These are phyloP conservation scores for Oreamnos americanus DNA, from an alignment of 2,113 vertebrate genomes.

Conservation along the genomic window DNA sequence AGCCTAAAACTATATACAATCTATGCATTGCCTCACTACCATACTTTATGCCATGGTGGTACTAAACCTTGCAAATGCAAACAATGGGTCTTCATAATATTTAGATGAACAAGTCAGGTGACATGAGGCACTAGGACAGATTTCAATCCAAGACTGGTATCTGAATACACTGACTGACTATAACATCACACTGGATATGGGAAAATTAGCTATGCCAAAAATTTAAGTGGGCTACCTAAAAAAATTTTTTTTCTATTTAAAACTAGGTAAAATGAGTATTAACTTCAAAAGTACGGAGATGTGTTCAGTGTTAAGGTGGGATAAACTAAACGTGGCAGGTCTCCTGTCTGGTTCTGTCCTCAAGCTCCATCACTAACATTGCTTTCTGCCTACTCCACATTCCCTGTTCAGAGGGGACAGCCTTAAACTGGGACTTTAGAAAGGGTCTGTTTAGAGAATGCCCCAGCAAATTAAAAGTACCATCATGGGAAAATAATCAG, in stretches of 20 bases:
- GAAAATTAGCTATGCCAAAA: slow-evolving; percentile 22
- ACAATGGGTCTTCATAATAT: background rate
- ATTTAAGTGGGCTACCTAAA: background rate
- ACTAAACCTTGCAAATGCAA: background rate
- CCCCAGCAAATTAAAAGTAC: background rate
- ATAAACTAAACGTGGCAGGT: background rate
- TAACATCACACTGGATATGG: background rate
- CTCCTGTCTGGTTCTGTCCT: background rate
- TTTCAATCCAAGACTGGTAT: background rate
- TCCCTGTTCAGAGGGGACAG: background rate
- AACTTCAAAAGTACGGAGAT: slow-evolving; percentile 31
- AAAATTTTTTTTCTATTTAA: background rate
- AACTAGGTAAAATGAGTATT: slow-evolving; percentile 33
- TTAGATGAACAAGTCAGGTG: background rate
- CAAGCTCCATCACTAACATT: background rate
- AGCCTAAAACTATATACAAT: background rate
- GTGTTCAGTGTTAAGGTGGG: background rate
- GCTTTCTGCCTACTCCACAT: background rate
- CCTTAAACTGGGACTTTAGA: background rate
- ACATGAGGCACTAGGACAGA: background rate
- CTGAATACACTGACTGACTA: background rate
- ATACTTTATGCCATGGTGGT: background rate
- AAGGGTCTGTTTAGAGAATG: background rate
- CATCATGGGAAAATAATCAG: background rate
- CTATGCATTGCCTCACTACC: background rate